Evolutionary conservation across 2,797 vertebrate species (phyloP), one percentile per base, ranked within the genome.

Genomic region (Lepidocolaptes lacrymiger): DNA sequence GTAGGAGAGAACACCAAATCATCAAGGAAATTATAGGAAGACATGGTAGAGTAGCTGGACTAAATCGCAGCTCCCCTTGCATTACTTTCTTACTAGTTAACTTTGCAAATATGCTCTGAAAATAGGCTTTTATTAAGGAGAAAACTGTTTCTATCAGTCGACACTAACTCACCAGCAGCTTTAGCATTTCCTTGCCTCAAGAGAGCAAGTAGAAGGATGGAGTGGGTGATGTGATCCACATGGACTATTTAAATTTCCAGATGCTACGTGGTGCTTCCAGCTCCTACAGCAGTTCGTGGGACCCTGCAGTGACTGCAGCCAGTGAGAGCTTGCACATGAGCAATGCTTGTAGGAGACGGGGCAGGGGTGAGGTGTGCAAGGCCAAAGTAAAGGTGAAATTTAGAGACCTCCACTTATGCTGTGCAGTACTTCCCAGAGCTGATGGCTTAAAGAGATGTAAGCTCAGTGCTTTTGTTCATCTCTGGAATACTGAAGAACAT

Each of bases 321-420:
- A 41, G 54, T 0, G 0, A 1, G 24, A 54, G 67, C 49, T 64
- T 21, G 28, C 14, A 6, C 0, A 1, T 23, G 71, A 30, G 26
- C n/a, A 3, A 39, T 18, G 75, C 78, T 62, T 5, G 0, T 46
- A n/a, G 32, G 37, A 36, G 56, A 2, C 41, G 20, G 51, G n/a
- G 7, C 85, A 51, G 52, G n/a, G 37, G 9, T 3, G 3, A 88
- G 21, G 1, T 34, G 27, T 24, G 64, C 61, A 37, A 88, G 52
- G 44, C 48, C 61, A 34, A 69, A 72, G 61, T 9, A 52, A 41
- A 67, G 37, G 14, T 16, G 54, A 67, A 52, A 74, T 76, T 54
- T 27, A 62, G 41, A 56, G 10, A 76, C 32, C 16, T 68, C 34
- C 37, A 23, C 41, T 84, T 52, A 22, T 8, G 39, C 44, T 15